phyloP scores from a whole-genome alignment of 2,888 invertebrate genomes.

The Vandiemenella viatica region DNA sequence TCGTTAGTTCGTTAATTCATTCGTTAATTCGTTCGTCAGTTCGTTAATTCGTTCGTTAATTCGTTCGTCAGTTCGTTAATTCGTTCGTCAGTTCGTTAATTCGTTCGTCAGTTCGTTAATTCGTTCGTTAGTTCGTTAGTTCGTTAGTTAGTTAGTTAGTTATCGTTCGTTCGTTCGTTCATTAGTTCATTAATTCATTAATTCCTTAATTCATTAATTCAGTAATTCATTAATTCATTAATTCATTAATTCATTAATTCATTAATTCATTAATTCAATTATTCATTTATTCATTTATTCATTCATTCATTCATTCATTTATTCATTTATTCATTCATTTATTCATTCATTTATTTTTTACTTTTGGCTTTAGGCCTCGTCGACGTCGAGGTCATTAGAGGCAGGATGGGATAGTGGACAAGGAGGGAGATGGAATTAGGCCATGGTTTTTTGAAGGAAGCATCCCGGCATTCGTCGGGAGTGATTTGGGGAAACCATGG shows the following conservation, averaged over 20 bases:
- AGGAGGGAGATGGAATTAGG: too few species aligned
- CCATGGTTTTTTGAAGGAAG: too few species aligned
- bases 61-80: background rate
- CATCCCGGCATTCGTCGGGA: too few species aligned
- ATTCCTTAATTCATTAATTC: background rate
- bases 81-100: background rate
- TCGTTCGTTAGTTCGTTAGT: background rate
- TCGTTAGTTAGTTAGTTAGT: background rate
- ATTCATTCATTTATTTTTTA: background rate
- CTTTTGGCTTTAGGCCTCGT: too few species aligned
- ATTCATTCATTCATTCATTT: background rate
- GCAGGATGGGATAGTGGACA: too few species aligned
- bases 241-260: background rate
- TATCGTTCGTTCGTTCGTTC: background rate
- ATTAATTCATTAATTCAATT: conserved; percentile 1
- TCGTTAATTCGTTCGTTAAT: background rate
- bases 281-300: background rate
- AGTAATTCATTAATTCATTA: background rate
- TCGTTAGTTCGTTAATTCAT: background rate
- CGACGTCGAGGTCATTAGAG: too few species aligned
- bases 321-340: conserved; percentile 1
- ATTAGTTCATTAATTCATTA: background rate
- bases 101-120: background rate
- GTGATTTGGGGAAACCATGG: too few species aligned
- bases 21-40: background rate